Conservation (phyloP, 2,888 invertebrate species). For the Drosophila neutralis region DNA sequence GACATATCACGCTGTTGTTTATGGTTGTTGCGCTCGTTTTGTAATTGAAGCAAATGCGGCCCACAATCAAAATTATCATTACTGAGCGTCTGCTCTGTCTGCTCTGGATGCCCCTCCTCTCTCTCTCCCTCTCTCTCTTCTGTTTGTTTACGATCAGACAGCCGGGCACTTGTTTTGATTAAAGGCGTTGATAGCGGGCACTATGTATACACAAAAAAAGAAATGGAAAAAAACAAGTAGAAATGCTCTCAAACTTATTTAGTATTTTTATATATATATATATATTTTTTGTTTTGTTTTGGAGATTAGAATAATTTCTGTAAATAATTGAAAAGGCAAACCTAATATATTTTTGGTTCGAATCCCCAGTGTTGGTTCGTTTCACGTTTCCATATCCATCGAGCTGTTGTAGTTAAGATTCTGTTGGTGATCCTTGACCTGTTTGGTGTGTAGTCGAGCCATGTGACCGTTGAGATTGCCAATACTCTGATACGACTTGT, state of each 20-base stretch:
- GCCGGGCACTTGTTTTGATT: conserved; percentile 64
- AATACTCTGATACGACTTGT: conserved; percentile 76
- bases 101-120: conserved; percentile 4
- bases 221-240: background rate
- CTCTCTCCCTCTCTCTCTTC: background rate
- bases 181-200: conserved; percentile 52
- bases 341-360: background rate
- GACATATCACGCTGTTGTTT: conserved; percentile 48
- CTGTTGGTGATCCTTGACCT: conserved; percentile 46
- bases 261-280: background rate
- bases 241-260: background rate
- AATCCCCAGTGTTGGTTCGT: background rate
- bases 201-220: background rate
- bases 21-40: conserved; percentile 43
- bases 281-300: too few species aligned
- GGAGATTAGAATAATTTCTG: background rate
- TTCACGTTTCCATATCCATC: conserved; percentile 46
- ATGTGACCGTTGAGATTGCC: conserved; percentile 81
- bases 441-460: conserved; percentile 61
- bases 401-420: conserved; percentile 23
- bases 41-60: conserved; percentile 65
- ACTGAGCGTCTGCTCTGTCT: conserved; percentile 2
- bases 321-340: background rate
- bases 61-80: conserved; percentile 46
- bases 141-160: conserved; percentile 61